phyloP scores from a whole-genome alignment of 1,140 invertebrate genomes.

The Zeugodacus cucurbitae region DNA sequence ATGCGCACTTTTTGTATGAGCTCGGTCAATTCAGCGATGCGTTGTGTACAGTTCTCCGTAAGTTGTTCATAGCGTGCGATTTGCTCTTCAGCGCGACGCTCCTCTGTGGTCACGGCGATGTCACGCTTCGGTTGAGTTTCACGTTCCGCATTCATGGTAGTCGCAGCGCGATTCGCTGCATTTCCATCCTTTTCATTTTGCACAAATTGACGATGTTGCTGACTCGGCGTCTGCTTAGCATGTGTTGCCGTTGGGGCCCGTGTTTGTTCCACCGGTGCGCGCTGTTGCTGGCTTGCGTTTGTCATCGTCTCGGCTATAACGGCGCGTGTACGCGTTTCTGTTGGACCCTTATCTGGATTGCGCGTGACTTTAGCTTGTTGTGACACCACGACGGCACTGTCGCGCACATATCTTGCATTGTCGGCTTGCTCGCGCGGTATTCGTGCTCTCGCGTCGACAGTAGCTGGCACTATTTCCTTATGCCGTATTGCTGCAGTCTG shows the following conservation, averaged over 20 bases:
- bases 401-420: too few species aligned
- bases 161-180: neutral
- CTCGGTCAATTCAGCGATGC: conserved; percentile 59
- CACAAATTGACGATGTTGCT: neutral
- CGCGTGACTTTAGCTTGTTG: too few species aligned
- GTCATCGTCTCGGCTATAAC: too few species aligned
- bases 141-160: neutral
- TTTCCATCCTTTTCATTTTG: neutral
- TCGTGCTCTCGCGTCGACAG: too few species aligned
- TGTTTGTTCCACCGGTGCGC: neutral
- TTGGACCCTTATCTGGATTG: too few species aligned
- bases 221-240: neutral
- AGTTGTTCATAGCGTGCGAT: conserved; percentile 55
- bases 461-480: neutral
- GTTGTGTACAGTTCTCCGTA: conserved; percentile 60
- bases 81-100: neutral
- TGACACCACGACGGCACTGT: too few species aligned
- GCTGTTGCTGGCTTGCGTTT: neutral
- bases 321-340: too few species aligned
- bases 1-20: conserved; percentile 60
- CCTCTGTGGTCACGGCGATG: neutral
- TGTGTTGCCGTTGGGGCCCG: neutral
- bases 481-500: neutral
- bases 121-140: conserved; percentile 1
- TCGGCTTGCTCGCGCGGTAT: too few species aligned